Percentiles rank a stretch among this genome's conserved stretches.
Evolutionary conservation across 1,140 invertebrate species (phyloP).

Genomic region (Drosophila serrata): DNA sequence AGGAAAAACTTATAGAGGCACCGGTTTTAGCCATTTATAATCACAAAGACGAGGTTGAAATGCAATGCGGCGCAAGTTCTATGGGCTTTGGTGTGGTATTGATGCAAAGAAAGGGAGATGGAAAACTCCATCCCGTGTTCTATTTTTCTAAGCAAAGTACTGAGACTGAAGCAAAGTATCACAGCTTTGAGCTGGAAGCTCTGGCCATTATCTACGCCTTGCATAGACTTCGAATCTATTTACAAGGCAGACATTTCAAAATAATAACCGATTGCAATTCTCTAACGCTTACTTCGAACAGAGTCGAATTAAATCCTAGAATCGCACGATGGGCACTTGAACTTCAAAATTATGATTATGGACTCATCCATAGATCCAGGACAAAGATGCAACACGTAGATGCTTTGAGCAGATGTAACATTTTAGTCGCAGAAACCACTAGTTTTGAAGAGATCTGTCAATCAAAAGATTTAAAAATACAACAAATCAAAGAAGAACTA

Average conservation of each 20-base stretch:
- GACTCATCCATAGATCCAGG: neutral
- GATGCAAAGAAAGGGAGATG: neutral
- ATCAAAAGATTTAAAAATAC: conserved; percentile 1
- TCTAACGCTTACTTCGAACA: neutral
- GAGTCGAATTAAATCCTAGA: neutral
- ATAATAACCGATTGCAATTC: conserved; percentile 2
- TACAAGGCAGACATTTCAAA: neutral
- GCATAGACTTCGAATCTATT: neutral
- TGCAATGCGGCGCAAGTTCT: neutral
- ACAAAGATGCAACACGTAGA: neutral
- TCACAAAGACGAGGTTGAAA: neutral
- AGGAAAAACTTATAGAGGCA: neutral
- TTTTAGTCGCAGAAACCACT: too few species aligned
- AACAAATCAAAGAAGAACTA: neutral
- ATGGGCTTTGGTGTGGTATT: neutral
- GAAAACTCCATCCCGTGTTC: neutral
- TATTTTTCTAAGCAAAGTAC: neutral
- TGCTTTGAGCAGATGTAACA: too few species aligned
- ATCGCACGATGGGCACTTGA: neutral
- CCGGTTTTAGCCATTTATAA: neutral
- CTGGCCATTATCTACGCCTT: neutral
- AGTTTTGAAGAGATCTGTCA: conserved; percentile 1
- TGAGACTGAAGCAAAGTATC: neutral
- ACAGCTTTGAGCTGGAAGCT: neutral
- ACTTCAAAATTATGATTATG: neutral